phyloP scores from a whole-genome alignment of 2,113 vertebrate genomes.

The Mesembrinibis cayennensis region DNA sequence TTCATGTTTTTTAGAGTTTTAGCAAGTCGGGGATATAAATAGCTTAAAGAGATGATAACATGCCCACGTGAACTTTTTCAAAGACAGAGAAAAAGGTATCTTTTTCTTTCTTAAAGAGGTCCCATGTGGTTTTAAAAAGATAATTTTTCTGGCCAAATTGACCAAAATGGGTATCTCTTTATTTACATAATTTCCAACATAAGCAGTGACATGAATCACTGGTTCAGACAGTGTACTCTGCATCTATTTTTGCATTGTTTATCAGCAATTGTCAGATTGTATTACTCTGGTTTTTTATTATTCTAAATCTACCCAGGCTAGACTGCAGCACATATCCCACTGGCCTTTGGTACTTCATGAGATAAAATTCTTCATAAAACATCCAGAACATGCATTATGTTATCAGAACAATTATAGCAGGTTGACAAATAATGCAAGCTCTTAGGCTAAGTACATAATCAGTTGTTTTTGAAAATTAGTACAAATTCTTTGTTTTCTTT shows the following conservation, averaged over 20 bases:
- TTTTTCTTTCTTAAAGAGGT: not conserved
- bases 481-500: not conserved
- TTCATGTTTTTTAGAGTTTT: not conserved
- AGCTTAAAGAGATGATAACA: not conserved
- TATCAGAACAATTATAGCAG: not conserved
- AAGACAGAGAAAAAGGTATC: not conserved
- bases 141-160: not conserved
- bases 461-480: not conserved
- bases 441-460: not conserved
- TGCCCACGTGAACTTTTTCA: not conserved
- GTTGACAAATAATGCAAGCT: not conserved
- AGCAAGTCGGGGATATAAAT: not conserved
- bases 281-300: not conserved
- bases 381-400: not conserved
- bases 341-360: not conserved
- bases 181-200: not conserved
- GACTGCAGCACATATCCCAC: not conserved
- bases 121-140: not conserved
- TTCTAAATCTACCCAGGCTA: not conserved
- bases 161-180: not conserved
- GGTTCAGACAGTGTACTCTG: not conserved
- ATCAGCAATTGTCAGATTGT: conserved; percentile 1
- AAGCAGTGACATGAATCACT: not conserved
- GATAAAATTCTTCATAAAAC: not conserved
- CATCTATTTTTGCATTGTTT: not conserved